Evolutionary conservation across 2,113 vertebrate genomes (phyloP).

Genomic region (Poecile atricapillus): DNA sequence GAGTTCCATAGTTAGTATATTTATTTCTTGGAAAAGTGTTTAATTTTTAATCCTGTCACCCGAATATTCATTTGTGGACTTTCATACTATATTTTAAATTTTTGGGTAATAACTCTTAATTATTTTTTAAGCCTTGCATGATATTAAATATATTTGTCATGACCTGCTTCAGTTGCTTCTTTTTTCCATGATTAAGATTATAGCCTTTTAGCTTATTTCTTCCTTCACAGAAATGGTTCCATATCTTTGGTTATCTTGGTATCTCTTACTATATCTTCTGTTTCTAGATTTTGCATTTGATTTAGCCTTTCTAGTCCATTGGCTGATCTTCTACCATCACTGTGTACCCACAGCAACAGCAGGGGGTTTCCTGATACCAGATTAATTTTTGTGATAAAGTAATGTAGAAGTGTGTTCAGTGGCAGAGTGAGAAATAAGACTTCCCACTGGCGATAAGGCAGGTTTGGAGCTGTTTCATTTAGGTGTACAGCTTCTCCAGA

Average conservation of each 20-base stretch:
- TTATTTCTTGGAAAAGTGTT: not conserved
- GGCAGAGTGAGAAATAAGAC: not conserved
- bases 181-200: not conserved
- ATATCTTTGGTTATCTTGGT: not conserved
- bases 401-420: not conserved
- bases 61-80: not conserved
- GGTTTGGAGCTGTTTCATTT: not conserved
- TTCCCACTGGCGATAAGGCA: not conserved
- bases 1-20: not conserved
- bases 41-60: not conserved
- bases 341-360: not conserved
- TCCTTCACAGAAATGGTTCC: not conserved
- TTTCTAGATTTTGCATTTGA: not conserved
- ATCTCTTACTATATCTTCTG: not conserved
- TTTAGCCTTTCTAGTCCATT: not conserved
- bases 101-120: not conserved
- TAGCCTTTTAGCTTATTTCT: not conserved
- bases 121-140: not conserved
- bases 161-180: not conserved
- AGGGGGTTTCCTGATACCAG: not conserved
- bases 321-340: not conserved
- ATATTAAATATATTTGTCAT: not conserved
- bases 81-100: not conserved
- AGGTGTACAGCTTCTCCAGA: not conserved
- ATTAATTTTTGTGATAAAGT: not conserved